Evolutionary conservation across 2,113 vertebrate genomes (phyloP).

Genomic region (Phylloscopus trochilus): DNA sequence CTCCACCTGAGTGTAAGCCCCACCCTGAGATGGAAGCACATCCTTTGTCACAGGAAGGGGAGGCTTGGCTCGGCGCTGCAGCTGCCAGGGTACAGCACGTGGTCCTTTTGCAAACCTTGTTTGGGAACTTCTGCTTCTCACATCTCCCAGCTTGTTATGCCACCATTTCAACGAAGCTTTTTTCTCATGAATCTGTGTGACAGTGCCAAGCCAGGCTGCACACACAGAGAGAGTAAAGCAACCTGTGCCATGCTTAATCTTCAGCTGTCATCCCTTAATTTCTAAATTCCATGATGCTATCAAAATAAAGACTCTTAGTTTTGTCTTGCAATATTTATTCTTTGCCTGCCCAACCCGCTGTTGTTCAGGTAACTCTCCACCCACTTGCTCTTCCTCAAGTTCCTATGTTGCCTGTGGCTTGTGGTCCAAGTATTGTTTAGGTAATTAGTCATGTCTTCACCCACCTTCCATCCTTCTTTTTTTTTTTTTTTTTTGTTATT

Average conservation of each 20-base stretch:
- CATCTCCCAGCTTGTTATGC: neutral
- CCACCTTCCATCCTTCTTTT: neutral
- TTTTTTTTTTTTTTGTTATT: conserved; percentile 29
- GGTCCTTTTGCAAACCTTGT: neutral
- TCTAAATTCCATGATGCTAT: conserved; percentile 49
- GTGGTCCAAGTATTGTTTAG: conserved; percentile 35
- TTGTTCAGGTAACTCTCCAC: conserved; percentile 15
- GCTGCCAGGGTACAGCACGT: neutral
- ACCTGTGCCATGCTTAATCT: neutral
- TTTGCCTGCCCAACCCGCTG: neutral
- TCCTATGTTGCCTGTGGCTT: neutral
- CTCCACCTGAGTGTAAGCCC: neutral
- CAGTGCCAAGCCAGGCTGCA: neutral
- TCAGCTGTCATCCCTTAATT: conserved; percentile 25
- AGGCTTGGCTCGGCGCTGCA: neutral
- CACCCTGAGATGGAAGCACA: neutral
- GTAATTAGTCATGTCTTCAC: conserved; percentile 39
- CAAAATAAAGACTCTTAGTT: conserved; percentile 24
- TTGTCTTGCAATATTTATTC: conserved; percentile 19
- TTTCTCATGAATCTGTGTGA: neutral
- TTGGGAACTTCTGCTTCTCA: neutral
- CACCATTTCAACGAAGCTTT: neutral
- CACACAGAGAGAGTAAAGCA: neutral
- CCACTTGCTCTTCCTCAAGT: neutral
- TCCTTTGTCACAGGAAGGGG: neutral